Conservation (phyloP, 2,797 vertebrate genomes). For the Microctenopoma lineatum region DNA sequence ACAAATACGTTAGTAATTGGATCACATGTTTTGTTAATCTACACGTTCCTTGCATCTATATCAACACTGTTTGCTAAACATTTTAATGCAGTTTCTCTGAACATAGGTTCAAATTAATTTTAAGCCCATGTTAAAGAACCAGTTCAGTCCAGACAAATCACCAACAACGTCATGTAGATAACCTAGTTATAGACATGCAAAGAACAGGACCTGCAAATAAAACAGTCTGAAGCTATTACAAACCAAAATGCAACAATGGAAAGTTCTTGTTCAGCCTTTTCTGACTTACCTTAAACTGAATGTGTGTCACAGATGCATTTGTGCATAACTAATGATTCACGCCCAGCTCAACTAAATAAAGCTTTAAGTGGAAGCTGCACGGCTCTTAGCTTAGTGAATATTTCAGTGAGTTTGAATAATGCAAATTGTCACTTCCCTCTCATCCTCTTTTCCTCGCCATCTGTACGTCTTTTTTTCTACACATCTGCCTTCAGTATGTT, state of each 20-base stretch:
- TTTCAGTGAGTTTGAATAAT: constrained; percentile 85
- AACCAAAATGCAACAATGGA: constrained; percentile 47
- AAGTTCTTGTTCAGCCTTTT: constrained; percentile 51
- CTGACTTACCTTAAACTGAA: constrained; percentile 25
- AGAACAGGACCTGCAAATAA: not conserved
- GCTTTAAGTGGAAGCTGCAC: constrained; percentile 73
- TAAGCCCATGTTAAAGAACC: not conserved
- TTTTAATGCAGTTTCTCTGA: no score
- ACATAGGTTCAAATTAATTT: no score
- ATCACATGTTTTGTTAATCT: no score
- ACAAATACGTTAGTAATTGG: no score
- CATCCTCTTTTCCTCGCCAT: constrained; percentile 10
- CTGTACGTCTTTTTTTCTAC: constrained; percentile 19
- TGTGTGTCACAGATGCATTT: constrained; percentile 76
- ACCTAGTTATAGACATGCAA: not conserved
- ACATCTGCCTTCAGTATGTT: constrained; percentile 43
- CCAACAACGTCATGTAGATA: not conserved
- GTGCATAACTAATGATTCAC: constrained; percentile 75
- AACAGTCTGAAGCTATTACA: constrained; percentile 6
- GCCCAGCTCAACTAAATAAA: constrained; percentile 78
- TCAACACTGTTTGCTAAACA: no score
- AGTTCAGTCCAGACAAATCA: not conserved
- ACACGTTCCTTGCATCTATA: no score
- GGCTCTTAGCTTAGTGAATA: constrained; percentile 78
- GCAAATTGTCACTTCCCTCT: constrained; percentile 75